These are phyloP conservation scores for Encarsia formosa DNA, from an alignment of 2,888 invertebrate genomes.

Conservation along the genomic window DNA sequence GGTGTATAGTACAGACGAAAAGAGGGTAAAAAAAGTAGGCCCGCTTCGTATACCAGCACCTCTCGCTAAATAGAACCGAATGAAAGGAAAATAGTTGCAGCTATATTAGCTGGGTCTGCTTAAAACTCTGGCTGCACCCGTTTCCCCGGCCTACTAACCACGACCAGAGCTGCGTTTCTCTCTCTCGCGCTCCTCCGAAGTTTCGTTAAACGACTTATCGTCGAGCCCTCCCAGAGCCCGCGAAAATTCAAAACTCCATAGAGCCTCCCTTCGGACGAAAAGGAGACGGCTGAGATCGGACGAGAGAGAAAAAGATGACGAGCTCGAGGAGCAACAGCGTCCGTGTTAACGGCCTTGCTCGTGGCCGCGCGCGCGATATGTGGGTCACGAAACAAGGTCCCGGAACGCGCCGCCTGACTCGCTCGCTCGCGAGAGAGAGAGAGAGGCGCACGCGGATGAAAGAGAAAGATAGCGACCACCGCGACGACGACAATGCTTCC, in stretches of 20 bases:
- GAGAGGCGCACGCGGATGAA: slow-evolving; percentile 27
- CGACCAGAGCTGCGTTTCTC: slow-evolving; percentile 13
- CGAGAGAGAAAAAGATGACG: not conserved
- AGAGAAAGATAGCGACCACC: slow-evolving; percentile 20
- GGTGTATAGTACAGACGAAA: no score
- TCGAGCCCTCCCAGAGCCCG: no score
- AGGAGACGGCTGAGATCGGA: not conserved
- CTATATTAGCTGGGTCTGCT: not conserved
- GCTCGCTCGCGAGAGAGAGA: slow-evolving; percentile 5
- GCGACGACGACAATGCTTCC: not conserved
- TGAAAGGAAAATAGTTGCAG: slow-evolving; percentile 20
- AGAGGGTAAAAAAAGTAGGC: no score
- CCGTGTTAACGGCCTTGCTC: slow-evolving; percentile 50
- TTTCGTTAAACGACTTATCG: no score
- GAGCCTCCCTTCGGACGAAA: no score
- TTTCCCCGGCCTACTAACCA: slow-evolving; percentile 37
- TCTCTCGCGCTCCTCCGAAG: slow-evolving; percentile 1
- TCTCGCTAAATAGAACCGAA: slow-evolving; percentile 13
- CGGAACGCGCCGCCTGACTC: slow-evolving; percentile 34
- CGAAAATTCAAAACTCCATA: no score
- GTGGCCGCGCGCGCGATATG: slow-evolving; percentile 31
- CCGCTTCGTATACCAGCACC: no score
- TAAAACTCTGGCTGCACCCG: slow-evolving; percentile 15
- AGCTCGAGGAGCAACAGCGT: slow-evolving; percentile 2
- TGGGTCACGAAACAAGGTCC: slow-evolving; percentile 52